phyloP scores from a whole-genome alignment of 2,113 vertebrate species.

The Triplophysa siluroides region DNA sequence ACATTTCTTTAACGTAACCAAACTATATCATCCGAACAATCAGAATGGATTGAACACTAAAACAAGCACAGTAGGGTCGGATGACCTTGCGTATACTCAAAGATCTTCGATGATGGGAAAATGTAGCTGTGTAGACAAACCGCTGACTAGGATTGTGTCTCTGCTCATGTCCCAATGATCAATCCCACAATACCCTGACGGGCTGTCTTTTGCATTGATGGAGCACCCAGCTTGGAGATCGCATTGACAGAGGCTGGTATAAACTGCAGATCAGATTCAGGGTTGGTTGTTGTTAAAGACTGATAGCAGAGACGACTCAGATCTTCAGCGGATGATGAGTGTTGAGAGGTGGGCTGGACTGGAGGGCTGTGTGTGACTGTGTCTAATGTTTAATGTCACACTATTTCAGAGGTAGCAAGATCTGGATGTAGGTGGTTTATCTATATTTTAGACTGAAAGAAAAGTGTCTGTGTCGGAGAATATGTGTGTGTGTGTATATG shows the following conservation, averaged over 20 bases:
- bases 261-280: constrained; percentile 33
- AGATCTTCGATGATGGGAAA: neutral
- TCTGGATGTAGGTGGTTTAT: constrained; percentile 19
- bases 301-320: neutral
- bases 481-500: constrained; percentile 23
- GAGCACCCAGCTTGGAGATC: constrained; percentile 2
- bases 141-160: neutral
- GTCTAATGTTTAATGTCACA: constrained; percentile 1
- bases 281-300: neutral
- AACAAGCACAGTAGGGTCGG: constrained; percentile 7
- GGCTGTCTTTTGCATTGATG: constrained; percentile 15
- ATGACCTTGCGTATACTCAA: neutral
- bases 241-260: neutral
- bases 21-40: neutral
- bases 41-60: neutral
- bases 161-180: neutral
- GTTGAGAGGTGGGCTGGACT: neutral
- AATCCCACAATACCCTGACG: constrained; percentile 8
- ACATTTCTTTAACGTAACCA: neutral
- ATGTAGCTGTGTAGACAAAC: neutral
- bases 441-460: neutral
- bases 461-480: neutral
- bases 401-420: neutral
- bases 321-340: constrained; percentile 13
- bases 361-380: no score